Evolutionary conservation across 2,113 vertebrate species (phyloP).

Genomic region (Lophura nycthemera): DNA sequence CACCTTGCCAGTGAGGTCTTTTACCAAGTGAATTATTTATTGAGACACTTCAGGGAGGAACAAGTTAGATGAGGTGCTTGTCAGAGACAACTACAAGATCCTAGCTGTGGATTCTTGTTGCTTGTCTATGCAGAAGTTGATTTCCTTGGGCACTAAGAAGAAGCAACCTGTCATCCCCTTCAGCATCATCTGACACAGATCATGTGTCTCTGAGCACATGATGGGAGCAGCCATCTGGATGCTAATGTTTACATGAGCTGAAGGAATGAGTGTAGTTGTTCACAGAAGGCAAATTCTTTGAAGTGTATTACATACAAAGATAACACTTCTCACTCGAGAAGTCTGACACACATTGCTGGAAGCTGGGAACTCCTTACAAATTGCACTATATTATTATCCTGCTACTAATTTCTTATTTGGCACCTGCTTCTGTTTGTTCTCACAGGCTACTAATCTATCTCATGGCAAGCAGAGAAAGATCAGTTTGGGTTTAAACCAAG

Average conservation of each 20-base stretch:
- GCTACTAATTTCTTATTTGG: neutral
- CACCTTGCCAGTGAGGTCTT: neutral
- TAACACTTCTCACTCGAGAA: slow-evolving; percentile 14
- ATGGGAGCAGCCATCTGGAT: neutral
- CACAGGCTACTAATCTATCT: neutral
- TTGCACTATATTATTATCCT: slow-evolving; percentile 3
- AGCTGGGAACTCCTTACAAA: slow-evolving; percentile 39
- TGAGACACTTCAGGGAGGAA: neutral
- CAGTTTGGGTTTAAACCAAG: neutral
- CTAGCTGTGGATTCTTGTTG: neutral
- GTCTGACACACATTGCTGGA: neutral
- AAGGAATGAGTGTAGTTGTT: slow-evolving; percentile 31
- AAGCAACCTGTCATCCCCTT: slow-evolving; percentile 45
- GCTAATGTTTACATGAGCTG: neutral
- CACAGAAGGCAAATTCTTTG: slow-evolving; percentile 56
- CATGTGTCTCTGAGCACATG: slow-evolving; percentile 51
- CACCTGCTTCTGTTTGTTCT: slow-evolving; percentile 1
- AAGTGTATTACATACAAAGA: slow-evolving; percentile 34
- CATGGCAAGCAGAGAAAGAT: neutral
- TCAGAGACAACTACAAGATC: neutral
- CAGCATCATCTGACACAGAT: slow-evolving; percentile 56
- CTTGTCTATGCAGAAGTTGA: neutral
- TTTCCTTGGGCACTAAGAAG: slow-evolving; percentile 12
- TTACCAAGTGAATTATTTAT: neutral
- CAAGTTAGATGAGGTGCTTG: neutral